These are phyloP conservation scores for Sebastes fasciatus DNA, from an alignment of 2,113 vertebrate genomes.

Conservation along the genomic window DNA sequence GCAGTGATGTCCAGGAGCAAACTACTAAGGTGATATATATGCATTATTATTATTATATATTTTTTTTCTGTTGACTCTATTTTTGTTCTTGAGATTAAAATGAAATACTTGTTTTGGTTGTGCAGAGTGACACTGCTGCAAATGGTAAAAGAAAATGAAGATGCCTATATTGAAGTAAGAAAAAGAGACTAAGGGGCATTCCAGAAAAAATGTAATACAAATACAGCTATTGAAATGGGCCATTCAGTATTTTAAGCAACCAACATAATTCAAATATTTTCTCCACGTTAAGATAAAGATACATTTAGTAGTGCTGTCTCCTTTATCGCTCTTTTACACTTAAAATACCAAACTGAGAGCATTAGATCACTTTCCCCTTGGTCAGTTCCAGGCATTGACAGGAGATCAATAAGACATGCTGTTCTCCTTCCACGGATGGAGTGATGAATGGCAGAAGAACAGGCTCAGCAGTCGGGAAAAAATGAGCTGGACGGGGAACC, in stretches of 20 bases:
- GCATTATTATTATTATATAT: no score
- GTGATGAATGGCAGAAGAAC: conserved; percentile 75
- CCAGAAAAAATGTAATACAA: not conserved
- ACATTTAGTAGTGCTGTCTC: not conserved
- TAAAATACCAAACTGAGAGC: conserved; percentile 46
- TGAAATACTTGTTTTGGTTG: not conserved
- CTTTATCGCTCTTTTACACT: conserved; percentile 19
- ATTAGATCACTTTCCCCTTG: conserved; percentile 62
- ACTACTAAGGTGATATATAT: no score
- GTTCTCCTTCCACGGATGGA: conserved; percentile 62
- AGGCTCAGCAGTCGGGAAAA: conserved; percentile 63
- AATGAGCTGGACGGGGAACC: conserved; percentile 67
- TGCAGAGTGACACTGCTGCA: not conserved
- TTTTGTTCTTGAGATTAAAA: not conserved
- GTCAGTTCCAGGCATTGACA: conserved; percentile 69
- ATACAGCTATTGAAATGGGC: not conserved
- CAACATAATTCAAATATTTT: not conserved
- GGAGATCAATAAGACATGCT: conserved; percentile 77
- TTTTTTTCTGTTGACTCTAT: not conserved
- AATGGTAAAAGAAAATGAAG: not conserved
- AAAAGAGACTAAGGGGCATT: not conserved
- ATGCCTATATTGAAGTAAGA: not conserved
- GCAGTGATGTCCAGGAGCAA: no score
- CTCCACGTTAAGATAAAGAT: not conserved
- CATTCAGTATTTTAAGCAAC: not conserved